phyloP scores from a whole-genome alignment of 92 coral and sea anemone genomes.

The Hydrozoanthus gracilis region DNA sequence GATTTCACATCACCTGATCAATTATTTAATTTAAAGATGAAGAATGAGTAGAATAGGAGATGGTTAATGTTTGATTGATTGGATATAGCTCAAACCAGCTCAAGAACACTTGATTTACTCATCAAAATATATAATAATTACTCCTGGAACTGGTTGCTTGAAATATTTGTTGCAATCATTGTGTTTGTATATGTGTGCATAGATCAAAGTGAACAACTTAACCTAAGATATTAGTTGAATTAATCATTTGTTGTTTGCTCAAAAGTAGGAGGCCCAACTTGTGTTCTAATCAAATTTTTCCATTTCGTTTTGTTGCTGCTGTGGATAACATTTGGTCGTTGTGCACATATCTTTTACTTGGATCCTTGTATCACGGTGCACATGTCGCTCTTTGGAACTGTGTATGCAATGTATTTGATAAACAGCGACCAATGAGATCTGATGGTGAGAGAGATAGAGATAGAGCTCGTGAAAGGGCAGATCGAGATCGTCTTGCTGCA shows the following conservation, averaged over 20 bases:
- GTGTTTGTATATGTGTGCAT: background rate
- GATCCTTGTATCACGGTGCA: slow-evolving; percentile 63
- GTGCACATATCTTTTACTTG: slow-evolving; percentile 22
- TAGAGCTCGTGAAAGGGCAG: slow-evolving; percentile 88
- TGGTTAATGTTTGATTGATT: no score
- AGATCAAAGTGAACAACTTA: no score
- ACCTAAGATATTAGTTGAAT: no score
- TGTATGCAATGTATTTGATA: slow-evolving; percentile 16
- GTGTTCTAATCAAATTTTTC: slow-evolving; percentile 67
- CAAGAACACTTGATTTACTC: background rate
- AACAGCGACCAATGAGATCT: slow-evolving; percentile 85
- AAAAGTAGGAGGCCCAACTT: background rate
- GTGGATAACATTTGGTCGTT: slow-evolving; percentile 56
- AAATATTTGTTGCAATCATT: background rate
- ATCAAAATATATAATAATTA: background rate
- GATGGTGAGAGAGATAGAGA: slow-evolving; percentile 87
- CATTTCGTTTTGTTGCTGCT: slow-evolving; percentile 66
- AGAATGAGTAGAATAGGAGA: no score
- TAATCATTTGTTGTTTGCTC: background rate
- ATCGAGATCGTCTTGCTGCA: slow-evolving; percentile 91
- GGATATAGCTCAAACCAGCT: no score
- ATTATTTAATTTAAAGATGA: no score
- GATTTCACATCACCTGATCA: no score
- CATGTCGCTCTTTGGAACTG: slow-evolving; percentile 22
- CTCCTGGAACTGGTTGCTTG: background rate